phyloP scores from a whole-genome alignment of 2,797 vertebrate genomes.

The Anas capensis region DNA sequence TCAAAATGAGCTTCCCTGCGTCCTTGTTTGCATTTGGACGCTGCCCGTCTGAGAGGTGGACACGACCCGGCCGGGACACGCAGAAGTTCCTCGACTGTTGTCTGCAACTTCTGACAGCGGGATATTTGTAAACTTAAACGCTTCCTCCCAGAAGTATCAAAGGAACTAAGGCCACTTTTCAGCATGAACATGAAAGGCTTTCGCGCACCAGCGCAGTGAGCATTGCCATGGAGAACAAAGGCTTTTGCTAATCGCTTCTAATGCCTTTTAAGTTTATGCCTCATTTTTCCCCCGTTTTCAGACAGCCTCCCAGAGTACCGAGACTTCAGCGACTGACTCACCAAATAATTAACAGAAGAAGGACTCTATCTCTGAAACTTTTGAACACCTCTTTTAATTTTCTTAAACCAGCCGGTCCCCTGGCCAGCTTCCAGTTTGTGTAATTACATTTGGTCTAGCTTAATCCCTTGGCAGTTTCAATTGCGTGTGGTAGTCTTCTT shows the following conservation, averaged over 20 bases:
- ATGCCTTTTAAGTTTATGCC: conserved; percentile 72
- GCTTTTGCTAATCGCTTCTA: conserved; percentile 63
- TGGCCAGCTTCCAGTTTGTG: conserved; percentile 56
- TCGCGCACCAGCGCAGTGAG: background rate
- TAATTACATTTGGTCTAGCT: conserved; percentile 71
- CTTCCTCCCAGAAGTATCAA: conserved; percentile 68
- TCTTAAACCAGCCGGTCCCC: conserved; percentile 53
- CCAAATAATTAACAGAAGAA: conserved; percentile 68
- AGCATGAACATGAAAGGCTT: conserved; percentile 62
- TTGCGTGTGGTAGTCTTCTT: conserved; percentile 61
- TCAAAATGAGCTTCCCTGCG: background rate
- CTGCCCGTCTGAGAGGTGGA: background rate
- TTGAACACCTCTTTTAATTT: conserved; percentile 74
- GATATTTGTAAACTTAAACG: conserved; percentile 47
- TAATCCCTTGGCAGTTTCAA: conserved; percentile 70
- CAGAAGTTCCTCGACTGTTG: conserved; percentile 37
- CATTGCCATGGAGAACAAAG: conserved; percentile 69
- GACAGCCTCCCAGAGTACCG: conserved; percentile 55
- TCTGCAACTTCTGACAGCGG: conserved; percentile 41
- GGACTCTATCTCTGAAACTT: conserved; percentile 69
- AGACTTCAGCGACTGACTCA: conserved; percentile 62
- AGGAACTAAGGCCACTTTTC: conserved; percentile 62
- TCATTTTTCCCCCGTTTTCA: conserved; percentile 63
- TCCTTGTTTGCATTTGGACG: background rate
- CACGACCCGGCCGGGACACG: background rate